A percentile compares a stretch with the other conserved stretches of the same genome.
Evolutionary conservation across 2,113 vertebrate genomes (phyloP).

Genomic region (Mesocricetus auratus): DNA sequence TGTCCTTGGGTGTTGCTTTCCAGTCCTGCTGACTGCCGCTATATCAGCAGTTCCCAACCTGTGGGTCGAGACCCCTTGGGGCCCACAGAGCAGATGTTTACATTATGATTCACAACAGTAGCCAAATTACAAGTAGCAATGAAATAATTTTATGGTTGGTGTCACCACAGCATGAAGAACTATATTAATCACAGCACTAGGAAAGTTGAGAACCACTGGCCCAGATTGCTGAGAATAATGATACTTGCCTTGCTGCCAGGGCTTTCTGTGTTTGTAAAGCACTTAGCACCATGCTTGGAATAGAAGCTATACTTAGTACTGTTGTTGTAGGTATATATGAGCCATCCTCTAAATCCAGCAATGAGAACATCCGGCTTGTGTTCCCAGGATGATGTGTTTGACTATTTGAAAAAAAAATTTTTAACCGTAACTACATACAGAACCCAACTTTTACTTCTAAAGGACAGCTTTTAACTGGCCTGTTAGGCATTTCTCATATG

Average conservation of each 20-base stretch:
- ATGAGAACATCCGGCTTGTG: background rate
- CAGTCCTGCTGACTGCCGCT: background rate
- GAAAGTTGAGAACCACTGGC: background rate
- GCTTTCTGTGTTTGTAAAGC: background rate
- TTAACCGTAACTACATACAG: background rate
- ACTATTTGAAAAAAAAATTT: background rate
- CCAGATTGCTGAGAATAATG: background rate
- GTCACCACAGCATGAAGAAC: background rate
- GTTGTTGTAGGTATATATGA: background rate
- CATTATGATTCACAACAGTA: background rate
- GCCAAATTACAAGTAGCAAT: background rate
- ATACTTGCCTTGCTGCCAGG: background rate
- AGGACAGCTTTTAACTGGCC: background rate
- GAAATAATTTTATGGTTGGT: no score
- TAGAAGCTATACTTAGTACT: background rate
- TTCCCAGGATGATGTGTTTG: background rate
- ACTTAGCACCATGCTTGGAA: background rate
- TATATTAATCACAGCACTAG: background rate
- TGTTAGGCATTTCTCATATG: background rate
- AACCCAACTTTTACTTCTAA: background rate
- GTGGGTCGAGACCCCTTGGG: background rate
- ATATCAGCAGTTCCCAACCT: background rate
- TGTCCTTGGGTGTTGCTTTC: background rate
- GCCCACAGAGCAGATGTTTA: background rate
- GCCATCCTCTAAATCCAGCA: background rate